A percentile compares a stretch with the other conserved stretches of the same genome.
Evolutionary conservation across 2,888 invertebrate genomes (phyloP).

Genomic region (Chromoteleia sp.): DNA sequence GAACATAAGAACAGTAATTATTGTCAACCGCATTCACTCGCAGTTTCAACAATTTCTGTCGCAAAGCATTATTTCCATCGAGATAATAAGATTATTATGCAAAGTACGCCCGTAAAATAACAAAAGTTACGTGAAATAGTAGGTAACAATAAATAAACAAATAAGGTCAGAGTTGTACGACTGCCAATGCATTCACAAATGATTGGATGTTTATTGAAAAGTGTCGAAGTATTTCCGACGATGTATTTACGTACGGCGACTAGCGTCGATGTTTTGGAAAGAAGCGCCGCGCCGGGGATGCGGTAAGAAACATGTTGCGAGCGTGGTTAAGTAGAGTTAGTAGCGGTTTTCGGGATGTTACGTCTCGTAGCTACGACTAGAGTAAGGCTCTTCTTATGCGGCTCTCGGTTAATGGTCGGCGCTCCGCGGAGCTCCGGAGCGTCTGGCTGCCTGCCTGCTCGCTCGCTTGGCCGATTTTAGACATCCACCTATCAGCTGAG

Average conservation of each 20-base stretch:
- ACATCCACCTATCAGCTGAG: conserved; percentile 69
- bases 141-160: conserved; percentile 49
- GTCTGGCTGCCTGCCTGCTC: conserved; percentile 70
- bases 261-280: conserved; percentile 50
- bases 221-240: conserved; percentile 54
- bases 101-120: conserved; percentile 5
- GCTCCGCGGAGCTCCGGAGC: conserved; percentile 70
- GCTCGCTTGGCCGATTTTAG: conserved; percentile 69
- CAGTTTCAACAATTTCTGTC: neutral
- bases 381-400: conserved; percentile 79
- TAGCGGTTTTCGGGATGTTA: conserved; percentile 69
- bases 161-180: conserved; percentile 34
- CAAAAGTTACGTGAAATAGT: neutral
- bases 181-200: conserved; percentile 37
- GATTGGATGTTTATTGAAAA: conserved; percentile 63
- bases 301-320: conserved; percentile 75
- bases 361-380: conserved; percentile 72
- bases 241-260: conserved; percentile 24
- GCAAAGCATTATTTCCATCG: neutral
- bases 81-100: neutral
- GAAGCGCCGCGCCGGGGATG: conserved; percentile 13
- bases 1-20: neutral
- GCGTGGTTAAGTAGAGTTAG: conserved; percentile 71
- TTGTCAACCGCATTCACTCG: conserved; percentile 1
- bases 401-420: conserved; percentile 76